These are phyloP conservation scores for Scomber japonicus DNA, from an alignment of 2,113 vertebrate species.

Conservation along the genomic window DNA sequence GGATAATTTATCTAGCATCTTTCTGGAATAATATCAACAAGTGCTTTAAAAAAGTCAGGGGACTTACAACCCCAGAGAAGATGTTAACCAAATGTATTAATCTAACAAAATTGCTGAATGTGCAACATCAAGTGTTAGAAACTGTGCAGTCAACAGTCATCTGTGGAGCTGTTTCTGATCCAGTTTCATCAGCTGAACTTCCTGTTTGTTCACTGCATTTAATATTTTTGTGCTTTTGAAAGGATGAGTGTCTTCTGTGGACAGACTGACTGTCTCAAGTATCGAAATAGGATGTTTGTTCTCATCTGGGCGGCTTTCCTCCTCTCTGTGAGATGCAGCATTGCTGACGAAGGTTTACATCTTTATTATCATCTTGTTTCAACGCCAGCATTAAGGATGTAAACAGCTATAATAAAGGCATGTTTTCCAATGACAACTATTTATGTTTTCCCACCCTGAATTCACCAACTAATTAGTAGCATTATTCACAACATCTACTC, in stretches of 20 bases:
- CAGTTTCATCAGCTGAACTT: no score
- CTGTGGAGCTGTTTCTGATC: no score
- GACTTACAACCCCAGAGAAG: no score
- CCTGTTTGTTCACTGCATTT: fast-evolving
- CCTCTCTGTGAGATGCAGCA: neutral
- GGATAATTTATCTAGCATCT: no score
- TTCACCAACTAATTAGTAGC: no score
- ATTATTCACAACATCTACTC: neutral
- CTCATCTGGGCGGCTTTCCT: slow-evolving; percentile 36
- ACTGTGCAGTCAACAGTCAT: no score
- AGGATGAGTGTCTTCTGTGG: neutral
- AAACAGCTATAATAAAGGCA: neutral
- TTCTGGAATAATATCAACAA: no score
- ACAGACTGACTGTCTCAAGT: neutral
- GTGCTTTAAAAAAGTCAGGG: no score
- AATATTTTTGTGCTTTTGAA: neutral
- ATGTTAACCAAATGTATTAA: no score
- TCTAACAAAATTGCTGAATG: no score
- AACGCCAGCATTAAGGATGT: neutral
- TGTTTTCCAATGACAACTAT: neutral
- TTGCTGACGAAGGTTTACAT: slow-evolving; percentile 34
- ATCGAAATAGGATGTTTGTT: slow-evolving; percentile 23
- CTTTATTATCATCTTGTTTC: neutral
- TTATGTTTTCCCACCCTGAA: neutral
- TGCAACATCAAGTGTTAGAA: no score